phyloP scores from a whole-genome alignment of 1,140 invertebrate genomes.

The Drosophila trapezifrons region DNA sequence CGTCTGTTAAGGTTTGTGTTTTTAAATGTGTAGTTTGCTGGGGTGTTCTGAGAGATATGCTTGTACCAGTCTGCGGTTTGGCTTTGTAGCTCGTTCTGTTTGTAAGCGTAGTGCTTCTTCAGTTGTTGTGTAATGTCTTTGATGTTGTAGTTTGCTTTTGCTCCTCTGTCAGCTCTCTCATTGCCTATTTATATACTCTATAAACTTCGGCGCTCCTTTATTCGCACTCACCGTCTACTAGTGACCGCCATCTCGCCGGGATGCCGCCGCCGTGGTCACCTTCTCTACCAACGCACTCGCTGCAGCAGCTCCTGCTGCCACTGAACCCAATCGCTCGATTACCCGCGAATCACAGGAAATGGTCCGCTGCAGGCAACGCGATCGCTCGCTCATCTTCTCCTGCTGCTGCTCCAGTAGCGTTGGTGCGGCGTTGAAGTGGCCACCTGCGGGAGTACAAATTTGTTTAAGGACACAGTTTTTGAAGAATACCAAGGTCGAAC shows the following conservation, averaged over 20 bases:
- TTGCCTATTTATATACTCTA: neutral
- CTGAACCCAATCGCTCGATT: constrained; percentile 56
- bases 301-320: constrained; percentile 16
- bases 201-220: neutral
- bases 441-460: constrained; percentile 46
- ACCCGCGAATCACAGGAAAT: constrained; percentile 83
- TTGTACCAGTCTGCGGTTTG: too few relatives aligned
- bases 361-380: constrained; percentile 86
- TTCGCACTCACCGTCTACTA: constrained; percentile 15
- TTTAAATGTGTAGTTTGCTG: too few relatives aligned
- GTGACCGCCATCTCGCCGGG: constrained; percentile 51
- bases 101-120: too few relatives aligned
- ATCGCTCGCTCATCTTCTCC: constrained; percentile 90
- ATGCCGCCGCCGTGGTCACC: constrained; percentile 17
- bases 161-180: too few relatives aligned
- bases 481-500: neutral
- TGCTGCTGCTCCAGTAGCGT: constrained; percentile 89
- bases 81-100: too few relatives aligned
- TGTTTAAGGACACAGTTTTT: neutral
- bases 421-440: constrained; percentile 87
- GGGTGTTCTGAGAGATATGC: too few relatives aligned
- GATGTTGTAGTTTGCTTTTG: too few relatives aligned
- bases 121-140: too few relatives aligned
- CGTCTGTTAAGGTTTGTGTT: too few relatives aligned
- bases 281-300: constrained; percentile 41